Base-by-base conservation (phyloP, 2,113 vertebrate species). In the Azemiops feae region DNA sequence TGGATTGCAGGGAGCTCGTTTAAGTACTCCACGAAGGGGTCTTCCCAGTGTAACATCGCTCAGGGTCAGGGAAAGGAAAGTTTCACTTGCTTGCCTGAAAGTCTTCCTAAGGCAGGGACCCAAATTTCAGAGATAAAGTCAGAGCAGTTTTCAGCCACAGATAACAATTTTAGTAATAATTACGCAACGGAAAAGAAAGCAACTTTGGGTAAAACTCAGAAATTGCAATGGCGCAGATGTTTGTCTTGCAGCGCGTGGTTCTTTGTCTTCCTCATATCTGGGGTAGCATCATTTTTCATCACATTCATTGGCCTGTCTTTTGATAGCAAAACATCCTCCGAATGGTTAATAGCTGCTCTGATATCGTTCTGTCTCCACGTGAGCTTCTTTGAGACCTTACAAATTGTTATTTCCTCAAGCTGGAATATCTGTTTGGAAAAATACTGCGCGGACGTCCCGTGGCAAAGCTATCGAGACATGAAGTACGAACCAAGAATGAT, bases 241-340 rank as follows among this genome's bases (percentile, higher is more conserved):
- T 95, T 95, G 0, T 0, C 92, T 4, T 93, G 1, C 0, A 0
- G 96, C 0, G 95, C 96, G 0, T 98, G 98, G 97, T 8, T 39
- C 3, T 10, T 97, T 5, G 91, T 97, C 45, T 86, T 95, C 0
- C 1, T 1, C 14, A 74, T 96, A 0, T 94, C 74, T 1, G 89
- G 50, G 0, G 0, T 97, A 0, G 97, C 97, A 0, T 96, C 97
- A 0, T 96, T 95, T 91, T 96, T 97, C n/a, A 97, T 97, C 5
- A 85, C 98, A 0, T 69, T 97, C 4, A 97, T 97, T 0, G 97
- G 98, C 0, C 96, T 98, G 89, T 96, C 96, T 18, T 98, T 98
- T 0, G 96, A 97, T 88, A 94, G 95, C 0, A 64, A 97, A 2
- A 97, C 93, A 12, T 98, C 98, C 0, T 0, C 81, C 0, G 96